These are phyloP conservation scores for Festucalex cinctus DNA, from an alignment of 2,113 vertebrate species.

Conservation along the genomic window DNA sequence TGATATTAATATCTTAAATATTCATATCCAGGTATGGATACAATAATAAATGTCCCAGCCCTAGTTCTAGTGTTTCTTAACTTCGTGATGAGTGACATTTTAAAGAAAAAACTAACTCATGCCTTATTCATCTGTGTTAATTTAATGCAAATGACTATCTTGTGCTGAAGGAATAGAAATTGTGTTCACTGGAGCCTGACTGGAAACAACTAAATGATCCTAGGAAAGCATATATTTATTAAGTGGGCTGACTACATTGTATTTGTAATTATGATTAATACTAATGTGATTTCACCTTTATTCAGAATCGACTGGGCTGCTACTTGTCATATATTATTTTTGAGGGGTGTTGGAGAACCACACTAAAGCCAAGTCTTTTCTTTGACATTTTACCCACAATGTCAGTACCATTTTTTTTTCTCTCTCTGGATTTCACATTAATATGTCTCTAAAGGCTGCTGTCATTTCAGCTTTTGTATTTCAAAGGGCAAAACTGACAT, in stretches of 20 bases:
- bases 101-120: not conserved
- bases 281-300: not conserved
- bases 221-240: not conserved
- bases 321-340: not conserved
- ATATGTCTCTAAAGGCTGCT: slow-evolving; percentile 31
- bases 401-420: slow-evolving; percentile 19
- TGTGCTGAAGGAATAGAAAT: slow-evolving; percentile 32
- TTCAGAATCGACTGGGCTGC: not conserved
- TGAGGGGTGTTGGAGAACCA: slow-evolving; percentile 1
- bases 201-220: slow-evolving; percentile 34
- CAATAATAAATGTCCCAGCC: no score
- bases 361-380: slow-evolving; percentile 8
- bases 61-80: not conserved
- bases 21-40: no score
- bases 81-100: slow-evolving; percentile 15
- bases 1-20: no score
- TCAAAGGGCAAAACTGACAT: slow-evolving; percentile 49
- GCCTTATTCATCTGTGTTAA: slow-evolving; percentile 38
- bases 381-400: slow-evolving; percentile 43
- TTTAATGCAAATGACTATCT: slow-evolving; percentile 37
- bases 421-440: slow-evolving; percentile 11
- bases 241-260: slow-evolving; percentile 2
- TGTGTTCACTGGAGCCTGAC: slow-evolving; percentile 5
- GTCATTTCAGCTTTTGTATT: slow-evolving; percentile 45
- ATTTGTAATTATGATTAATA: slow-evolving; percentile 10